phyloP scores from a whole-genome alignment of 2,888 invertebrate species.

The Empis stercorea region DNA sequence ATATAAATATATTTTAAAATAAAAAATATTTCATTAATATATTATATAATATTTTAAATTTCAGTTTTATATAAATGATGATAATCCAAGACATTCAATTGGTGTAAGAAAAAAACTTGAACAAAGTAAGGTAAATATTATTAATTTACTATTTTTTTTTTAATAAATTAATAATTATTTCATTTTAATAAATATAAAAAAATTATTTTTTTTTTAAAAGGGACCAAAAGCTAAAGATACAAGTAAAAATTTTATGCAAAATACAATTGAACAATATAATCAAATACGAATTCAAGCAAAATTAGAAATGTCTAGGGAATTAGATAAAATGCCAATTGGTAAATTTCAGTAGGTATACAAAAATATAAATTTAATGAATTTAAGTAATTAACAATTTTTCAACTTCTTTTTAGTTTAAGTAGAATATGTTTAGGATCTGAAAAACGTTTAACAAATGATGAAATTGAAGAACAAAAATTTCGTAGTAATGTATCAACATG shows the following conservation, averaged over 20 bases:
- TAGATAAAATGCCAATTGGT: constrained; percentile 73
- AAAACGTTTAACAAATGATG: constrained; percentile 29
- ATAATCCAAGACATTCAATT: constrained; percentile 40
- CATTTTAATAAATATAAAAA: no score
- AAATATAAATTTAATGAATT: neutral
- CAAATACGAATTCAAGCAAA: constrained; percentile 38
- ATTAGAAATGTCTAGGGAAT: constrained; percentile 64
- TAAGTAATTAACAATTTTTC: neutral
- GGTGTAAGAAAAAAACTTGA: constrained; percentile 51
- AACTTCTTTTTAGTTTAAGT: constrained; percentile 19
- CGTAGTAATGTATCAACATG: constrained; percentile 38
- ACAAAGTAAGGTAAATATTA: constrained; percentile 13
- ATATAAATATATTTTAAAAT: constrained; percentile 25
- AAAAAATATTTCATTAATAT: neutral
- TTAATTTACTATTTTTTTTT: no score
- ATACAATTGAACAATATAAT: constrained; percentile 34
- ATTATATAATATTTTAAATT: constrained; percentile 5
- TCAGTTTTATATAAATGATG: constrained; percentile 19
- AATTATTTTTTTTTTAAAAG: no score
- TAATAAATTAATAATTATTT: no score
- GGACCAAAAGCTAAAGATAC: constrained; percentile 9
- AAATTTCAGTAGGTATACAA: constrained; percentile 50
- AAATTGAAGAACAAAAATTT: constrained; percentile 32
- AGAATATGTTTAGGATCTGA: constrained; percentile 26
- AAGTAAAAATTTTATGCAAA: constrained; percentile 33